Evolutionary conservation across 2,888 invertebrate genomes (phyloP).

Genomic region (Polyommatus icarus): DNA sequence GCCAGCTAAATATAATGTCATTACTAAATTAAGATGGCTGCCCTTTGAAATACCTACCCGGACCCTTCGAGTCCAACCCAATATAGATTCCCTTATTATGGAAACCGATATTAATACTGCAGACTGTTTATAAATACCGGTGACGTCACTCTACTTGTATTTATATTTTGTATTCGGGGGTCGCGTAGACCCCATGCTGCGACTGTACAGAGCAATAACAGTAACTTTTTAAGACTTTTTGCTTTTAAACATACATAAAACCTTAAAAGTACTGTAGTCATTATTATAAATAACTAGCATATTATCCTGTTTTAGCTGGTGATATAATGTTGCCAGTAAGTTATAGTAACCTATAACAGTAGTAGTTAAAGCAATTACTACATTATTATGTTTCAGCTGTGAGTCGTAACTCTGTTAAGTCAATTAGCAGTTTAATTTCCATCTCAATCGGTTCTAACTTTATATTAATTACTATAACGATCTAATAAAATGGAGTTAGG

Average conservation of each 20-base stretch:
- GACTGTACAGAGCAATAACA: not conserved
- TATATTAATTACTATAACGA: not conserved
- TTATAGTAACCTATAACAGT: not conserved
- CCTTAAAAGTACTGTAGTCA: not conserved
- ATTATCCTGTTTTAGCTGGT: not conserved
- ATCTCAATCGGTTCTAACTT: not conserved
- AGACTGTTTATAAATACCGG: not conserved
- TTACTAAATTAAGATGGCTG: not conserved
- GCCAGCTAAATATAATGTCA: not conserved
- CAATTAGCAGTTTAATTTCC: slow-evolving; percentile 1
- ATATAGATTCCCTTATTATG: not conserved
- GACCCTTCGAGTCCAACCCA: not conserved
- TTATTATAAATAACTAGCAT: not conserved
- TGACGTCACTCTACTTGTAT: not conserved
- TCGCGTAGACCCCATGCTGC: not conserved
- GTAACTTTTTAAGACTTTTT: not conserved
- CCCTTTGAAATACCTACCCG: not conserved
- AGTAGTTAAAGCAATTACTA: not conserved
- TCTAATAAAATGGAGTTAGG: not conserved
- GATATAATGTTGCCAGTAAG: not conserved
- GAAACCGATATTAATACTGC: not conserved
- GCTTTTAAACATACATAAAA: not conserved
- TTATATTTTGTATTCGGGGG: not conserved
- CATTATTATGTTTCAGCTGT: not conserved
- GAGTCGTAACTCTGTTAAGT: not conserved